Conservation (phyloP, 2,113 vertebrate species). For the Anas platyrhynchos region DNA sequence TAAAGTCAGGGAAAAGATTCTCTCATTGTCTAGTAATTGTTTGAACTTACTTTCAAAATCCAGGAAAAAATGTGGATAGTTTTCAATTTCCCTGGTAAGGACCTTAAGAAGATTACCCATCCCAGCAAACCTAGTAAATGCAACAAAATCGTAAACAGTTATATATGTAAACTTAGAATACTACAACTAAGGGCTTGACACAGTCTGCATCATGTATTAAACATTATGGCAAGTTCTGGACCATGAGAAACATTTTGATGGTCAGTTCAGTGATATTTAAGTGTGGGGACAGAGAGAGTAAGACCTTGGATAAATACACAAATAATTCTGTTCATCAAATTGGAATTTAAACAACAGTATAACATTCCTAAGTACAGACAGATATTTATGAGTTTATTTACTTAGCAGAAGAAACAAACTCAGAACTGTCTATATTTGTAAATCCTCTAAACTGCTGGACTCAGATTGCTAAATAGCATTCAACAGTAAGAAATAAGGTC, state of each 20-base stretch:
- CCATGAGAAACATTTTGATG: neutral
- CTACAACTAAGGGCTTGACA: conserved; percentile 37
- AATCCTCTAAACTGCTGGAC: neutral
- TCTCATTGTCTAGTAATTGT: conserved; percentile 37
- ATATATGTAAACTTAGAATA: conserved; percentile 39
- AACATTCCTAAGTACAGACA: neutral
- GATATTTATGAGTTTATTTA: neutral
- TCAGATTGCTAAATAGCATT: neutral
- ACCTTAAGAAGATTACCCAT: conserved; percentile 99
- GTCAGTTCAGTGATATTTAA: neutral
- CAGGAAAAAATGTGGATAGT: conserved; percentile 99
- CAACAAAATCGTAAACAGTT: conserved; percentile 76
- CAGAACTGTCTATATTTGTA: neutral
- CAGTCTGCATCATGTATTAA: conserved; percentile 14
- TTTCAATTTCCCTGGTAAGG: conserved; percentile 99
- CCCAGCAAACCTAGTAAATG: conserved; percentile 95
- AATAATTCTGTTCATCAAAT: neutral
- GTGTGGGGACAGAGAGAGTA: neutral
- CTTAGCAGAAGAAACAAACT: neutral
- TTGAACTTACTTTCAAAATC: conserved; percentile 99
- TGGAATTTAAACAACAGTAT: neutral
- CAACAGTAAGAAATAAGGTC: neutral
- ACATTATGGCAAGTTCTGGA: conserved; percentile 23
- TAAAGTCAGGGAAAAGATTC: conserved; percentile 58
- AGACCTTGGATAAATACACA: neutral